A percentile compares a stretch with the other conserved stretches of the same genome.
phyloP scores from a whole-genome alignment of 2,113 vertebrate species.

The Furnarius figulus region DNA sequence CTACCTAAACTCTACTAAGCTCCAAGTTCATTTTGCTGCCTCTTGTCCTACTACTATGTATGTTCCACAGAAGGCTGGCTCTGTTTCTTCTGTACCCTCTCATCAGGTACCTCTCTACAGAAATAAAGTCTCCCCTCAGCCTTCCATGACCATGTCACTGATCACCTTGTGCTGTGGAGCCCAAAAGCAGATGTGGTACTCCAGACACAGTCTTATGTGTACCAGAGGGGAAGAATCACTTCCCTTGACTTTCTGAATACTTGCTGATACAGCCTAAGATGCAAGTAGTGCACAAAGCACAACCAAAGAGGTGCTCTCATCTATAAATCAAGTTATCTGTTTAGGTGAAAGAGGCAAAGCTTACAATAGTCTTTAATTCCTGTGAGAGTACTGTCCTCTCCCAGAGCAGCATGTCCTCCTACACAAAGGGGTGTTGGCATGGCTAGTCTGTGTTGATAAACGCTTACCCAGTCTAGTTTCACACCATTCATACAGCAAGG shows the following conservation, averaged over 20 bases:
- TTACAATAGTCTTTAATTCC: not conserved
- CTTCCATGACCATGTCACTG: not conserved
- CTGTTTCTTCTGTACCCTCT: not conserved
- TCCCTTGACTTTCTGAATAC: not conserved
- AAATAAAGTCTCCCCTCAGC: not conserved
- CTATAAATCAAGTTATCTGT: not conserved
- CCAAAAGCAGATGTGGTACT: not conserved
- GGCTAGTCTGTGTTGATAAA: not conserved
- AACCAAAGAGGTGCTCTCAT: not conserved
- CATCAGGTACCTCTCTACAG: not conserved
- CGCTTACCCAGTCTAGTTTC: not conserved
- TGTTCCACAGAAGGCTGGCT: not conserved
- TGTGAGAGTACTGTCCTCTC: not conserved
- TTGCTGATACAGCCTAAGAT: not conserved
- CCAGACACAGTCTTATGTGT: not conserved
- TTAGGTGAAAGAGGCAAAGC: not conserved
- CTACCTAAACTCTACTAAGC: not conserved
- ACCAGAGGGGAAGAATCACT: not conserved
- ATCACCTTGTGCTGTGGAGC: not conserved
- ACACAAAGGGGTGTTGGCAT: not conserved
- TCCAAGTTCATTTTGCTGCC: not conserved
- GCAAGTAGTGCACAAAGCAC: not conserved
- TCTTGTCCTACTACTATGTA: not conserved
- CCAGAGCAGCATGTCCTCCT: not conserved
- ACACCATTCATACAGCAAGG: not conserved